phyloP scores from a whole-genome alignment of 2,888 invertebrate genomes.

The Tipula confusa region DNA sequence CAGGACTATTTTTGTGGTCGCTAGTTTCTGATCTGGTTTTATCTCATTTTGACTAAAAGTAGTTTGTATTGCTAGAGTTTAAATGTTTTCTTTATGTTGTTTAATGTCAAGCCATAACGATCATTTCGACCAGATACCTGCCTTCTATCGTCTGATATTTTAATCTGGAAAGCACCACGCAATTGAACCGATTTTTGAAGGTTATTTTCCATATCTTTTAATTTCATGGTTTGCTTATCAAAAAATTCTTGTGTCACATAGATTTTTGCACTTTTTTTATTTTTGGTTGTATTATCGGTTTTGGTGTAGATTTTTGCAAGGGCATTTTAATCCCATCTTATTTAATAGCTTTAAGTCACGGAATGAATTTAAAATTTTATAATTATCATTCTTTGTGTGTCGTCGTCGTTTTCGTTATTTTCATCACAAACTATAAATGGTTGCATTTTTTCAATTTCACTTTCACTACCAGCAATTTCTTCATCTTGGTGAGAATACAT shows the following conservation, averaged over 20 bases:
- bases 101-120: slow-evolving; percentile 50
- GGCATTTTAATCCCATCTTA: background rate
- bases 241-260: slow-evolving; percentile 41
- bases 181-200: slow-evolving; percentile 46
- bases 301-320: background rate
- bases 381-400: background rate
- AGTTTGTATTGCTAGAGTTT: slow-evolving; percentile 51
- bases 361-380: background rate
- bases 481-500: slow-evolving; percentile 42
- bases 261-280: background rate
- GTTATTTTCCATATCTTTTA: slow-evolving; percentile 51
- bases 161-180: slow-evolving; percentile 40
- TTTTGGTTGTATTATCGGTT: background rate
- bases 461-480: background rate
- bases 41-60: slow-evolving; percentile 37
- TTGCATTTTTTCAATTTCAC: background rate
- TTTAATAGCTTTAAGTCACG: background rate
- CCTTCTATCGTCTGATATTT: slow-evolving; percentile 54
- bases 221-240: slow-evolving; percentile 52
- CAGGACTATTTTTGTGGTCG: slow-evolving; percentile 38
- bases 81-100: too few relatives aligned
- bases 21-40: too few relatives aligned
- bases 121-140: slow-evolving; percentile 54
- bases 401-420: background rate
- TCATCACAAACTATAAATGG: background rate